These are phyloP conservation scores for Enteromius afrohamiltoni DNA, from an alignment of 2,797 vertebrate genomes.

Conservation along the genomic window DNA sequence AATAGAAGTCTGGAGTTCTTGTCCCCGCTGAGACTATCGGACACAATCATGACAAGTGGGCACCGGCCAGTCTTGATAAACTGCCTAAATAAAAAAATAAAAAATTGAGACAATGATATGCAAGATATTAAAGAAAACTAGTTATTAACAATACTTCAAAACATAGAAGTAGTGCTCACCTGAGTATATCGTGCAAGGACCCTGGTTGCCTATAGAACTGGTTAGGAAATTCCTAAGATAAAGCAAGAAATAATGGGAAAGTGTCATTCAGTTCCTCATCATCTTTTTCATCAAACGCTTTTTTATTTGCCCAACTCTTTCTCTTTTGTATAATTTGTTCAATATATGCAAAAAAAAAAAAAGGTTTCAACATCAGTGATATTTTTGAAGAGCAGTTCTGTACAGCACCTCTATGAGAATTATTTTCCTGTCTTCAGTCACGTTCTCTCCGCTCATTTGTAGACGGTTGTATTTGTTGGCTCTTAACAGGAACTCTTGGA, in stretches of 20 bases:
- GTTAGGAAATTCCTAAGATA: constrained; percentile 91
- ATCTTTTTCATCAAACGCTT: background rate
- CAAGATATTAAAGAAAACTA: background rate
- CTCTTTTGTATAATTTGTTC: background rate
- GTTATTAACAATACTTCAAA: background rate
- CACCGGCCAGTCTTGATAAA: constrained; percentile 83
- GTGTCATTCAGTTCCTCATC: background rate
- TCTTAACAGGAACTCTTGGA: constrained; percentile 92
- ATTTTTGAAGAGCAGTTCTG: background rate
- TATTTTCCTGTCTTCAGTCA: constrained; percentile 79
- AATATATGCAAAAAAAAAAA: background rate
- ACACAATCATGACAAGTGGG: constrained; percentile 89
- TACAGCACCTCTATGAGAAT: constrained; percentile 89
- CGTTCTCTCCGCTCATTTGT: constrained; percentile 85
- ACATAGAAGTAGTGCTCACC: constrained; percentile 75
- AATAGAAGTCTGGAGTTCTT: constrained; percentile 85
- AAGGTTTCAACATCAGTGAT: background rate
- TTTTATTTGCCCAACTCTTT: background rate
- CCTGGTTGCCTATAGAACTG: constrained; percentile 91
- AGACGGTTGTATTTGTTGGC: constrained; percentile 92
- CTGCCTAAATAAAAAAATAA: constrained; percentile 71
- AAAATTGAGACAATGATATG: background rate
- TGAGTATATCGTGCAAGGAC: constrained; percentile 87
- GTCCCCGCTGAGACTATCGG: constrained; percentile 87
- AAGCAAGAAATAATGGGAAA: constrained; percentile 43